Percentiles rank a stretch among this genome's conserved stretches.
Conservation (phyloP, 2,888 invertebrate species). For the Entomobrya multifasciata region DNA sequence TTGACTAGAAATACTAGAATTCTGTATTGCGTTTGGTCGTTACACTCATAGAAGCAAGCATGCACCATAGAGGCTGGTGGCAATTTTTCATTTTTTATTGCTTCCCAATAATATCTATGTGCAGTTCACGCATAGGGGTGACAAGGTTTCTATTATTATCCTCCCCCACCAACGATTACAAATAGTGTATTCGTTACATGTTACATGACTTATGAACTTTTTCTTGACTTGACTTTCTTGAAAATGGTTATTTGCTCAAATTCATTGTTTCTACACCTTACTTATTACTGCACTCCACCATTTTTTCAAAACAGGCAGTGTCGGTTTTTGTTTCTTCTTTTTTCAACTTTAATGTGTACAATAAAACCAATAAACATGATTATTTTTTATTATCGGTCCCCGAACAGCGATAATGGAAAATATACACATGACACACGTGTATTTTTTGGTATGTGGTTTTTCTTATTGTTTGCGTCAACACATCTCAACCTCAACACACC, state of each 20-base stretch:
- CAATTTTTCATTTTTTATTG: constrained; percentile 60
- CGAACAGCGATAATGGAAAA: constrained; percentile 61
- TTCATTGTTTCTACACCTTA: constrained; percentile 19
- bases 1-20: too few relatives aligned
- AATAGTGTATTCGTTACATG: not conserved
- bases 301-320: not conserved
- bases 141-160: not conserved
- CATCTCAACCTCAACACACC: too few relatives aligned
- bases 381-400: constrained; percentile 61
- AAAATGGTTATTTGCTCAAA: not conserved
- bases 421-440: constrained; percentile 36
- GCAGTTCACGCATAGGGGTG: too few relatives aligned
- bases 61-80: too few relatives aligned
- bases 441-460: not conserved
- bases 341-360: constrained; percentile 43
- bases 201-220: not conserved
- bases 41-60: too few relatives aligned
- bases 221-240: constrained; percentile 10
- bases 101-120: constrained; percentile 35
- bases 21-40: too few relatives aligned
- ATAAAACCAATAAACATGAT: constrained; percentile 47
- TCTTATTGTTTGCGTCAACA: too few relatives aligned
- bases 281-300: not conserved
- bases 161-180: not conserved
- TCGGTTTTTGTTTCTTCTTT: constrained; percentile 8